Evolutionary conservation across 1,140 invertebrate genomes (phyloP).

Genomic region (Tetramorium parvispinum): DNA sequence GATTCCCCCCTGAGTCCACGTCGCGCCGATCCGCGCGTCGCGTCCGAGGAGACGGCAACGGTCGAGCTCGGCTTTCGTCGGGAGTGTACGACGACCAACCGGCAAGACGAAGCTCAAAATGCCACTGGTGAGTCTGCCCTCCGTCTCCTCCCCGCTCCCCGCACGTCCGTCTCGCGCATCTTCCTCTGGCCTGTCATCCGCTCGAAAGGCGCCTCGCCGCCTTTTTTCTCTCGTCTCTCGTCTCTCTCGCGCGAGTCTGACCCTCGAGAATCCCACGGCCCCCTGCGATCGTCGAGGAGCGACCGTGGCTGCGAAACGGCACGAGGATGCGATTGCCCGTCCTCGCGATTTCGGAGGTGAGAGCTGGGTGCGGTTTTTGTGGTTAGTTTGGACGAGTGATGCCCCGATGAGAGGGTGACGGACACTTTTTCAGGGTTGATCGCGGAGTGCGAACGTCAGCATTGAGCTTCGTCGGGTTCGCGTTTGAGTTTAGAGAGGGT

Average conservation of each 20-base stretch:
- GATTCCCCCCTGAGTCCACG: neutral
- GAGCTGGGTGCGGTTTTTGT: constrained; percentile 54
- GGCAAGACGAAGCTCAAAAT: constrained; percentile 82
- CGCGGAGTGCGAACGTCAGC: neutral
- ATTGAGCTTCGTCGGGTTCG: neutral
- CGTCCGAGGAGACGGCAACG: neutral
- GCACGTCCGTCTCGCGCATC: neutral
- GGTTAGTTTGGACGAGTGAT: neutral
- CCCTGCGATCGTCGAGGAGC: neutral
- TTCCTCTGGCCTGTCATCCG: constrained; percentile 30
- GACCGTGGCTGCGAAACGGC: neutral
- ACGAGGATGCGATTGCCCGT: constrained; percentile 9
- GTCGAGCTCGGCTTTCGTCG: constrained; percentile 50
- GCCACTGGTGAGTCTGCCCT: constrained; percentile 77
- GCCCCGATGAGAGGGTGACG: neutral
- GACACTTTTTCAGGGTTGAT: neutral
- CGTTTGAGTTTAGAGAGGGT: neutral
- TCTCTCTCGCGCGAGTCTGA: too few relatives aligned
- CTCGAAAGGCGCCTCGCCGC: neutral
- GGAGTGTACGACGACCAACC: constrained; percentile 42
- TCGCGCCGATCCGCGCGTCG: neutral
- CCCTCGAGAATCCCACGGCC: too few relatives aligned
- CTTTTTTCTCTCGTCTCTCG: neutral
- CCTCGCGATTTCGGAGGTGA: constrained; percentile 11
- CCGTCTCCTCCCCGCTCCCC: neutral